Conservation (phyloP, 2,888 invertebrate genomes). For the Chalcosyrphus nemorum region DNA sequence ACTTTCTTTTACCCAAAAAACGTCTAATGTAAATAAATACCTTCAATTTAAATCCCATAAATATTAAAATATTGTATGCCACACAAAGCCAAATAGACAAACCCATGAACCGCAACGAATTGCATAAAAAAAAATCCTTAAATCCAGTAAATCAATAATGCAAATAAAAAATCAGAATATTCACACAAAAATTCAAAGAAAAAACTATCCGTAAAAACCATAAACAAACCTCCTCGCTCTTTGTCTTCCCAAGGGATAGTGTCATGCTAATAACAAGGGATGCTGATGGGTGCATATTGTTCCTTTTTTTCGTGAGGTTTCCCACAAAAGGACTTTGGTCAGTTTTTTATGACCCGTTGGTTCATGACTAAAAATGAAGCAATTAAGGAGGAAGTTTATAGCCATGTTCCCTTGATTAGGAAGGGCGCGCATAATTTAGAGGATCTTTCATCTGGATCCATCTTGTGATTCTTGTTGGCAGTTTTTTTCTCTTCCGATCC, state of each 20-base stretch:
- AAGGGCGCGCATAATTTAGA: not conserved
- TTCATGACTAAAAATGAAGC: constrained; percentile 30
- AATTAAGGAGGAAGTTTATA: constrained; percentile 23
- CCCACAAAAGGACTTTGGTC: constrained; percentile 2
- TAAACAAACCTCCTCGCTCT: constrained; percentile 19
- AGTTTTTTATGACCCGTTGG: constrained; percentile 10
- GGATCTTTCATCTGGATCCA: not conserved
- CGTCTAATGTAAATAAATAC: constrained; percentile 8
- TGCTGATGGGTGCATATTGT: not conserved
- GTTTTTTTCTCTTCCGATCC: not conserved
- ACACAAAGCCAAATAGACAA: too few species aligned
- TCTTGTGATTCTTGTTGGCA: not conserved
- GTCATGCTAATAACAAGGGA: not conserved
- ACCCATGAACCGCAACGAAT: constrained; percentile 22
- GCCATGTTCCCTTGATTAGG: too few species aligned
- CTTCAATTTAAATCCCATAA: constrained; percentile 40
- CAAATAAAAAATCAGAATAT: constrained; percentile 23
- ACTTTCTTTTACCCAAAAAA: not conserved
- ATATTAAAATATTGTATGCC: constrained; percentile 18
- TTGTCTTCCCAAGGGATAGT: constrained; percentile 4
- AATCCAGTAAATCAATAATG: constrained; percentile 29
- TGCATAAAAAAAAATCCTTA: not conserved
- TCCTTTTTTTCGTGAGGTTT: not conserved
- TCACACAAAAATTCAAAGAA: constrained; percentile 17
- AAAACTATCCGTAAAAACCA: constrained; percentile 3